Base-by-base conservation (phyloP, 1,140 invertebrate genomes). In the Drosophila takahashii region DNA sequence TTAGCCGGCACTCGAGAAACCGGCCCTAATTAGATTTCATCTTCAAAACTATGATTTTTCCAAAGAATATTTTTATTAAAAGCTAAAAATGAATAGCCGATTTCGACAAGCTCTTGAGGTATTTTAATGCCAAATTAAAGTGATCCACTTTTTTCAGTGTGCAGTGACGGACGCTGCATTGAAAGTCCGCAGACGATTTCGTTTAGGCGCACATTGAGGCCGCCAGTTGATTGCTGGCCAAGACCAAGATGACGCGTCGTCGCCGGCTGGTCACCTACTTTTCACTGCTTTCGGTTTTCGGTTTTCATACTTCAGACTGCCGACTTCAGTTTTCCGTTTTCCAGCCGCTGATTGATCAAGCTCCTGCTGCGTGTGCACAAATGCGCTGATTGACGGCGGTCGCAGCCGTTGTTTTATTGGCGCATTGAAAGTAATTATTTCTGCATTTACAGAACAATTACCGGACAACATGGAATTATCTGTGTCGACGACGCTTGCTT, bases 391-490 rank as follows among this genome's bases (percentile, higher is more conserved):
- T 85, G 81, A 85, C 77, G 81, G 65, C 58, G 48, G 26, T 62
- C 9, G 27, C 42, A 59, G 53, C 13, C 44, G 57, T 29, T 59
- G 79, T 85, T 89, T 84, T 89, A 89, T 84, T 89, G 80, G 76
- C 83, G 84, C 85, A 80, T 77, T 89, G 83, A 87, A 87, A 87
- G 84, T 87, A 87, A 87, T 89, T 89, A 90, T 89, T 89, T 84
- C 77, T 89, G 84, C 85, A 89, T 89, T 90, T 89, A 89, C 77
- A 89, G 84, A 89, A 89, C 84, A 80, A 89, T 89, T 89, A 89
- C 84, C 84, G 73, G 85, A 69, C 84, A 89, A 89, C 84, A 84
- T 89, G 79, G 62, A 84, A 90, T 84, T 84, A 90, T 89, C 67
- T 89, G 83, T 87, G 83, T 87, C 84, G 83, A 65, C 79, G 84